Evolutionary conservation across 2,888 invertebrate species (phyloP), one percentile per base, ranked within the genome.

Genomic region (Melipona beecheii): DNA sequence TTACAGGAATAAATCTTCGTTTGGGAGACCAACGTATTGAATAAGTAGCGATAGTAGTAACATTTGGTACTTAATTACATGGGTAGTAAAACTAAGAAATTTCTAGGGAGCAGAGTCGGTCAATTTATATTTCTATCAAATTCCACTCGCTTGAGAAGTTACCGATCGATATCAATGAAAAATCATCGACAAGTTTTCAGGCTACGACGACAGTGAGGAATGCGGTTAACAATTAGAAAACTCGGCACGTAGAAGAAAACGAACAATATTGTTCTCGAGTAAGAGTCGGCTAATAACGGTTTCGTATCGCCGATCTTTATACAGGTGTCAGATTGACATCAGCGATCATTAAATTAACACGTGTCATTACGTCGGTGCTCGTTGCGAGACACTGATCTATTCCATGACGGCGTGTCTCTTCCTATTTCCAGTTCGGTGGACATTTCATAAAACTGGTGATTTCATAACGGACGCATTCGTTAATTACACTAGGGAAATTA

Each of bases 201-300:
- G 69, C 64, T 79, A 50, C 70, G 76, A 60, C 15, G 68, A 52
- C 60, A 2, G 2, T 19, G 17, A 36, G 52, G 49, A 78, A 78
- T 68, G 75, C 66, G 78, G 66, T 68, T 75, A 74, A 74, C 27
- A 74, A 66, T 73, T 50, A 36, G 43, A 68, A 71, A 68, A 69
- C 70, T 49, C 64, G 62, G 58, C 65, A 50, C 50, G 68, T 58
- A 64, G 43, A 76, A 65, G 64, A 50, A 73, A 83, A 72, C 54
- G 62, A 43, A 43, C 49, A 27, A 76, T 60, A 56, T 49, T 66
- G 50, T 60, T 75, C 69, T 62, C 56, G 27, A 17, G 31, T 27
- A 31, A n/a, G 36, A 36, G 19, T n/a, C 68, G 43, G 66, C 69
- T 75, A 72, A 72, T 86, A 88, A 88, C 84, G 83, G 86, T 83